A percentile compares a stretch with the other conserved stretches of the same genome.
Evolutionary conservation across 1,140 invertebrate species (phyloP).

Genomic region (Anoplophora glabripennis): DNA sequence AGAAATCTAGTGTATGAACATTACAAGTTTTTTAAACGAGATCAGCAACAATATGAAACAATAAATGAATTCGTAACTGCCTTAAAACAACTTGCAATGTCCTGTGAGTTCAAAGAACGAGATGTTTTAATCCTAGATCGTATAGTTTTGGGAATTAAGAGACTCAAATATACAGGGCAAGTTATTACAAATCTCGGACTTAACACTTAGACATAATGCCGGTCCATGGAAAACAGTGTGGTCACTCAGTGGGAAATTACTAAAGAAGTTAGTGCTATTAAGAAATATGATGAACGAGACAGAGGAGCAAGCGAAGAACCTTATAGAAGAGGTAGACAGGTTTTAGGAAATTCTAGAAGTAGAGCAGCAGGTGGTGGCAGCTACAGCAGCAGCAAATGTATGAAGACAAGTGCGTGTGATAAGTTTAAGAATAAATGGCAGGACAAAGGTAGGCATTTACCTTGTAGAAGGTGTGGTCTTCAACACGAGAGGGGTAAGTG

Average conservation of each 20-base stretch:
- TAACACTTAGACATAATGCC: constrained; percentile 9
- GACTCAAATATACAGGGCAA: constrained; percentile 10
- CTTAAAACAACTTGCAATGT: constrained; percentile 18
- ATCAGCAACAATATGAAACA: constrained; percentile 24
- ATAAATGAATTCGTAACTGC: constrained; percentile 29
- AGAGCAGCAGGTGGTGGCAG: background rate
- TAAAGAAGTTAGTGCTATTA: constrained; percentile 5
- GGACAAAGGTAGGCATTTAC: background rate
- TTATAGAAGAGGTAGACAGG: too few species aligned
- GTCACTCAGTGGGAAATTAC: background rate
- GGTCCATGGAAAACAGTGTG: constrained; percentile 12
- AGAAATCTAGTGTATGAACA: constrained; percentile 30
- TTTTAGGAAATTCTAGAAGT: background rate
- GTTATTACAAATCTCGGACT: constrained; percentile 7
- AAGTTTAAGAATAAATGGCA: background rate
- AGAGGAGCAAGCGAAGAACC: background rate
- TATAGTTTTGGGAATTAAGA: constrained; percentile 13
- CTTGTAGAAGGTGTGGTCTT: background rate
- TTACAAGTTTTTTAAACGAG: constrained; percentile 28
- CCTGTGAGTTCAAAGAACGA: constrained; percentile 21
- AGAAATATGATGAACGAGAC: background rate
- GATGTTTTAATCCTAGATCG: constrained; percentile 17
- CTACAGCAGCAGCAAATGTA: background rate
- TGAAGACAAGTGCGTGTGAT: too few species aligned
- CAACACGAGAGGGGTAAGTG: constrained; percentile 3